Evolutionary conservation across 2,113 vertebrate genomes (phyloP).

Genomic region (Aptenodytes forsteri): DNA sequence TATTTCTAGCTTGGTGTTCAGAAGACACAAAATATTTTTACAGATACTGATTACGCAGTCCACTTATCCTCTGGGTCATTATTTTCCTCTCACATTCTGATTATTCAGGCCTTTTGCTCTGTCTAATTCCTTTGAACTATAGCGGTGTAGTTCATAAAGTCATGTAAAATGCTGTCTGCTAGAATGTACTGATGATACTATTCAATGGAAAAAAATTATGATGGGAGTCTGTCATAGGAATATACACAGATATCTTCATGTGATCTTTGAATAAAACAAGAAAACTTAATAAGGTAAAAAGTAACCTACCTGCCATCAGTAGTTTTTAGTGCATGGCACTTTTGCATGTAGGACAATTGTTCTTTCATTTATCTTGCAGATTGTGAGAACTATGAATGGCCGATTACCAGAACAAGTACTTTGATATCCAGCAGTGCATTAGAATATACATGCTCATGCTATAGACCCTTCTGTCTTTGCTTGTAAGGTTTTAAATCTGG

Average conservation of each 20-base stretch:
- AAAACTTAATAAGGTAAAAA: background rate
- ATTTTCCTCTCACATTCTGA: background rate
- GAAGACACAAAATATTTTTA: background rate
- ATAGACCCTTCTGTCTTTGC: background rate
- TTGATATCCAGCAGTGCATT: background rate
- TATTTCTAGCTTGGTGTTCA: background rate
- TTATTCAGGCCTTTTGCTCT: background rate
- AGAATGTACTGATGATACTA: background rate
- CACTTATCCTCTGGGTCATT: background rate
- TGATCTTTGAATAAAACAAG: background rate
- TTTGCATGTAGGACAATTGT: background rate
- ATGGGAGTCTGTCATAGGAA: background rate
- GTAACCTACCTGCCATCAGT: background rate
- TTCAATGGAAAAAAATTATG: background rate
- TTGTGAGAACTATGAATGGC: background rate
- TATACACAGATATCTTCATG: background rate
- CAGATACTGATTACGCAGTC: background rate
- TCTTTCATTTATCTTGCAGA: background rate
- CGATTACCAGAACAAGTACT: background rate
- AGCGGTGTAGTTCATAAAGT: background rate
- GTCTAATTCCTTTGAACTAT: background rate
- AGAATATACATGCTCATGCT: background rate
- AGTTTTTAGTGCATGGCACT: background rate
- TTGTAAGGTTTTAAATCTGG: background rate
- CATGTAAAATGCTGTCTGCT: background rate